Evolutionary conservation across 2,888 invertebrate genomes (phyloP), one percentile per base, ranked within the genome.

Genomic region (Lutraria lutraria): DNA sequence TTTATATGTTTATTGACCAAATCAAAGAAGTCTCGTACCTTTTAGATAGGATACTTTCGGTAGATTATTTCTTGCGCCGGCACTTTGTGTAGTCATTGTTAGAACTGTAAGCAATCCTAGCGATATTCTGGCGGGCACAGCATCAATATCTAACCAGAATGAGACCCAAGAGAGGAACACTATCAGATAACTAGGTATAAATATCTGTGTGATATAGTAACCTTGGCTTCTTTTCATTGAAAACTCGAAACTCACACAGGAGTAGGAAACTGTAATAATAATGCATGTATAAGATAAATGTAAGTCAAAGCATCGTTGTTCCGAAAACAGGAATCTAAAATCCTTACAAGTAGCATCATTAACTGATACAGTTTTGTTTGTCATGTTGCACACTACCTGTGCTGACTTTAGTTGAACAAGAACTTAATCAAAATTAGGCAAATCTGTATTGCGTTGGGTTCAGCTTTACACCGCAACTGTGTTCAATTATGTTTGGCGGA

Each of bases 161-260:
- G 98, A 98, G 0, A 98, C 98, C 98, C 98, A 97, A 4, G 97
- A 97, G 81, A 97, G 96, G 43, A 97, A 97, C 31, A 97, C 97
- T 34, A 97, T 96, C 80, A 97, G 96, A 85, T 96, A 96, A 90
- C 97, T 97, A 3, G 97, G 97, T 8, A 97, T 96, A 94, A 97
- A 97, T 87, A 97, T 97, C 95, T 97, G 97, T 82, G 97, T 97
- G 81, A 97, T 95, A 94, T 97, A 97, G 96, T 98, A 98, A 29
- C 98, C 98, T 97, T 98, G 98, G 96, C 98, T 98, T 8, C 98
- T 25, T n/a, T 81, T 52, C 83, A 91, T 81, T 25, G 53, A 60
- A 31, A 91, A 76, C 16, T 89, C 87, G 29, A 91, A 81, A n/a
- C 86, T 52, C 15, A 91, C 88, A 60, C 91, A 91, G 19, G 91